Percentiles rank a stretch among this genome's conserved stretches.
Conservation (phyloP, 1,140 invertebrate species). For the Drosophila trapezifrons region DNA sequence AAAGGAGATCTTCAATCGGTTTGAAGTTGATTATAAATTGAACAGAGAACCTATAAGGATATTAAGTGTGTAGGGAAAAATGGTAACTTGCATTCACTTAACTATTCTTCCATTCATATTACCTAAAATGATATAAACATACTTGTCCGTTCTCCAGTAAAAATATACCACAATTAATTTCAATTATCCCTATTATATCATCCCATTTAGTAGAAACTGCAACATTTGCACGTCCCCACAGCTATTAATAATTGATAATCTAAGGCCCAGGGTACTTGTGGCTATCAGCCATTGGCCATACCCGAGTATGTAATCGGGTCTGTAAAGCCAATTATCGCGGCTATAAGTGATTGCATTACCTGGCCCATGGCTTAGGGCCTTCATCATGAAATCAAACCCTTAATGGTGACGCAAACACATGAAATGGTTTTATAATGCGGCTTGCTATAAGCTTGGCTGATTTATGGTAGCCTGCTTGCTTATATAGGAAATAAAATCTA, state of each 20-base stretch:
- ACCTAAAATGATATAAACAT: background rate
- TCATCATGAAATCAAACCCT: background rate
- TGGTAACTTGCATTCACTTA: background rate
- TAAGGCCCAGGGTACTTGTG: conserved; percentile 9
- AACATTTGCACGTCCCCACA: background rate
- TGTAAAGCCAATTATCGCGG: conserved; percentile 3
- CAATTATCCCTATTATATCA: background rate
- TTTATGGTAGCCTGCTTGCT: background rate
- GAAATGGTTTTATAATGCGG: background rate
- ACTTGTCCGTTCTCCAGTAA: no score
- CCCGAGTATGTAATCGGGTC: background rate
- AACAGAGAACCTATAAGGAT: background rate
- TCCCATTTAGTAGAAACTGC: background rate
- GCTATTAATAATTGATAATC: conserved; percentile 2
- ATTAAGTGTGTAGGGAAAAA: background rate
- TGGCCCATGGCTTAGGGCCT: background rate
- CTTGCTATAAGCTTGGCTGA: background rate
- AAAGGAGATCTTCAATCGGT: no score
- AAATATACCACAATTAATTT: background rate
- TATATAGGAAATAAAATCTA: no score
- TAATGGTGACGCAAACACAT: conserved; percentile 4
- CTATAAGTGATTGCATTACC: conserved; percentile 12
- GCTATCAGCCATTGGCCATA: background rate
- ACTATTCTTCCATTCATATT: background rate
- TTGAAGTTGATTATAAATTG: background rate